Evolutionary conservation across 2,888 invertebrate genomes (phyloP).

Genomic region (Micoletzkya japonica): DNA sequence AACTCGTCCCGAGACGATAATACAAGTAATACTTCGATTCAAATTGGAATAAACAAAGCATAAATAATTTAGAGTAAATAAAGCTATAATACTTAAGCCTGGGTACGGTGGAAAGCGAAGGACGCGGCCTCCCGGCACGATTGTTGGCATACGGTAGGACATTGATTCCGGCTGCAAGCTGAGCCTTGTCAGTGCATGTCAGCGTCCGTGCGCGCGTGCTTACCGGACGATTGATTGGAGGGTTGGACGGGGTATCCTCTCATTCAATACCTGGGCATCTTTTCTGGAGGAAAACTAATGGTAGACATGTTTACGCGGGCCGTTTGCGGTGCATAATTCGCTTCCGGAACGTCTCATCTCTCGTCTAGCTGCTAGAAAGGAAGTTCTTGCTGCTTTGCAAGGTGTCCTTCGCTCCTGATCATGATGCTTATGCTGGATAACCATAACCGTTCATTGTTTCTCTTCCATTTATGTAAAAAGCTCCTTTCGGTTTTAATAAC

Average conservation of each 20-base stretch:
- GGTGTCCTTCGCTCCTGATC: no score
- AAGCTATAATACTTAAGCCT: background rate
- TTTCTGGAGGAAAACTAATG: no score
- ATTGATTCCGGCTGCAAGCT: background rate
- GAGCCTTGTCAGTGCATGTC: no score
- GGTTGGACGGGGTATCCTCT: background rate
- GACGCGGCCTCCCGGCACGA: background rate
- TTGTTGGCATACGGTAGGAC: constrained; percentile 10
- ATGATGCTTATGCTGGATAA: background rate
- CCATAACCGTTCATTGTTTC: background rate
- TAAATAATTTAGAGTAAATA: background rate
- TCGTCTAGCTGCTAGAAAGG: background rate
- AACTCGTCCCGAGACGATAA: no score
- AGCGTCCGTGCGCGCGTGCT: no score
- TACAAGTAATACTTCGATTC: background rate
- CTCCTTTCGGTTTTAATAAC: background rate
- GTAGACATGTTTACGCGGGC: constrained; percentile 13
- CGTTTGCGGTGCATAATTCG: background rate
- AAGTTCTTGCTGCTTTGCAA: no score
- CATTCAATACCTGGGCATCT: no score
- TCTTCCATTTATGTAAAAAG: background rate
- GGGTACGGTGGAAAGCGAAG: background rate
- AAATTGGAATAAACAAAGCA: background rate
- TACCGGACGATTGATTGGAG: no score
- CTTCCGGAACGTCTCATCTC: background rate